Evolutionary conservation across 2,888 invertebrate species (phyloP), one percentile per base, ranked within the genome.

Genomic region (Drosophila tripunctata): DNA sequence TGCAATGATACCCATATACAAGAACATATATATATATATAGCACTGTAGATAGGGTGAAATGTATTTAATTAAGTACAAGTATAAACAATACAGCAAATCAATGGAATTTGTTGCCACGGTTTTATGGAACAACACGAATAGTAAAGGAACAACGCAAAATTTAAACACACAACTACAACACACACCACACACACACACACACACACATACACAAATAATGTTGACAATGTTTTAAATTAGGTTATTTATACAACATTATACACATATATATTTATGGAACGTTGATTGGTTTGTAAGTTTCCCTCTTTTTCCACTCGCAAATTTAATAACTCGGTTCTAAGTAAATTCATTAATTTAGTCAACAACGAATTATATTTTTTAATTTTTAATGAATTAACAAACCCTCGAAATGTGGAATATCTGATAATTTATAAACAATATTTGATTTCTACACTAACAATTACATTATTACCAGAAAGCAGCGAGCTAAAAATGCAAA

Each of bases 31-130:
- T 56, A 48, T 21, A 50, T 47, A 61, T 67, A 75, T 70, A 75
- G 84, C 71, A 87, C 82, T 88, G 85, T 84, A 84, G 83, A 88
- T 84, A 84, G 83, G 83, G 68, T 65, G 76, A 79, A 75, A 69
- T 83, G 73, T 83, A 76, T 83, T 57, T 79, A 56, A 70, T 64
- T 58, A 72, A 76, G 51, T 67, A 63, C 60, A 71, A 75, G 60
- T 52, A 36, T 52, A 38, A 36, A 35, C 17, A 24, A 33, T 22
- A 41, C 66, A 52, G 36, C 78, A 73, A 72, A 60, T 55, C 44
- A 40, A 50, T 45, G 12, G 21, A 52, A 78, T 69, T 78, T 74
- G 67, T 65, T 84, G 73, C 55, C 35, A 78, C 52, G 67, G 69
- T 81, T 86, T 72, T 60, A 67, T 66, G 72, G 80, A 82, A 75